Percentiles rank a stretch among this genome's conserved stretches.
phyloP scores from a whole-genome alignment of 64 coral and sea anemone genomes.

The Actinia tenebrosa region DNA sequence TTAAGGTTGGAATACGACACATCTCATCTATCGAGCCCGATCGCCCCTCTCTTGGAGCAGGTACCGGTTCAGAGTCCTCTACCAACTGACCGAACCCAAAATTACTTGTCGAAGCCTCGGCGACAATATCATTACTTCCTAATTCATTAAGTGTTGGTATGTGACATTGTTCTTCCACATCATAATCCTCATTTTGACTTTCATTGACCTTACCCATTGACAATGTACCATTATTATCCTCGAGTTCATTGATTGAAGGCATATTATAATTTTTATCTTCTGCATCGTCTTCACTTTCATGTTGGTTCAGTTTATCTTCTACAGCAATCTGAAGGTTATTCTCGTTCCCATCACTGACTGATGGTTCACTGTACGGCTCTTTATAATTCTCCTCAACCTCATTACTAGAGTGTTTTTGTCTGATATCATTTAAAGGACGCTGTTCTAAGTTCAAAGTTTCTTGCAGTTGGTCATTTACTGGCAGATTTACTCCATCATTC shows the following conservation, averaged over 20 bases:
- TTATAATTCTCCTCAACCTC: neutral
- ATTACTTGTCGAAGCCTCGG: neutral
- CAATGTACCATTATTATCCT: neutral
- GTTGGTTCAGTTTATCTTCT: neutral
- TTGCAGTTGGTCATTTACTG: neutral
- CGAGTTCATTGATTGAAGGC: neutral
- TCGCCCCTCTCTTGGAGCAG: neutral
- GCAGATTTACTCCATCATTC: neutral
- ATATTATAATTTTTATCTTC: neutral
- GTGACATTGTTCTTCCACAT: conserved; percentile 1
- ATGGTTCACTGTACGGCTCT: conserved; percentile 14
- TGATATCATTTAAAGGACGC: neutral
- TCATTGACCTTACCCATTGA: neutral
- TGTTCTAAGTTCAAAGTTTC: conserved; percentile 6
- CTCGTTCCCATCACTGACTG: neutral
- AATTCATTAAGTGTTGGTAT: conserved; percentile 16
- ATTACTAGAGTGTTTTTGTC: neutral
- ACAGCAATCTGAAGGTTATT: neutral
- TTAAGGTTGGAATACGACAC: conserved; percentile 6
- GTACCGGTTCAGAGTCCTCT: neutral
- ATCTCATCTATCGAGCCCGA: neutral
- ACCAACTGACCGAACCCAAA: neutral
- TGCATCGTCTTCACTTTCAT: neutral
- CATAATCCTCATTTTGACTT: neutral
- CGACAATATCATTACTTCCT: neutral